These are phyloP conservation scores for Apostichopus californicus DNA, from an alignment of 35 echinoderm and acorn worm species.

Conservation along the genomic window DNA sequence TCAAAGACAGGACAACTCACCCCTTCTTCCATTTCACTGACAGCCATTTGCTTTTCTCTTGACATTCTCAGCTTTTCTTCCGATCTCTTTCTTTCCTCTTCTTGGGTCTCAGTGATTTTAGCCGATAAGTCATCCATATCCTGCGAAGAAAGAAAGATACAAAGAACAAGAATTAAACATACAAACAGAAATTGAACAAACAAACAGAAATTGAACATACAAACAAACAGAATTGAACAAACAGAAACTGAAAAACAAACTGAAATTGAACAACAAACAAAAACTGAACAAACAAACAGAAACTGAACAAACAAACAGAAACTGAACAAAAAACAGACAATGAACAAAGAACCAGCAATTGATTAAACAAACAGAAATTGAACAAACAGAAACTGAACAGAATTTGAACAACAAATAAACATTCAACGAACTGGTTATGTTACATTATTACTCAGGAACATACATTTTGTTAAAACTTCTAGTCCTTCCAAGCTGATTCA, in stretches of 20 bases:
- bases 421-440: background rate
- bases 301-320: background rate
- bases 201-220: background rate
- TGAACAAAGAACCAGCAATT: background rate
- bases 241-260: no score
- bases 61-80: constrained; percentile 84
- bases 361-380: background rate
- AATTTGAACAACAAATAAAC: no score
- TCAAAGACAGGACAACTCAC: constrained; percentile 35
- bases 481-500: no score
- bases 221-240: background rate
- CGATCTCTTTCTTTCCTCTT: constrained; percentile 79
- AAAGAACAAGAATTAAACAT: background rate
- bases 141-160: constrained; percentile 31
- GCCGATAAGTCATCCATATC: constrained; percentile 90
- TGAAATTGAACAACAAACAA: background rate
- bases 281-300: background rate
- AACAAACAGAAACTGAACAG: background rate
- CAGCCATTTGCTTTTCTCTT: constrained; percentile 78
- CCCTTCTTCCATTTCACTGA: constrained; percentile 89
- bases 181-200: background rate
- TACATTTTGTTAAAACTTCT: no score
- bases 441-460: no score
- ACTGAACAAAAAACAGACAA: background rate
- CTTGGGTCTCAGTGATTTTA: constrained; percentile 71